Evolutionary conservation across 1,140 invertebrate genomes (phyloP), one percentile per base, ranked within the genome.

Genomic region (Drosophila seguyi): DNA sequence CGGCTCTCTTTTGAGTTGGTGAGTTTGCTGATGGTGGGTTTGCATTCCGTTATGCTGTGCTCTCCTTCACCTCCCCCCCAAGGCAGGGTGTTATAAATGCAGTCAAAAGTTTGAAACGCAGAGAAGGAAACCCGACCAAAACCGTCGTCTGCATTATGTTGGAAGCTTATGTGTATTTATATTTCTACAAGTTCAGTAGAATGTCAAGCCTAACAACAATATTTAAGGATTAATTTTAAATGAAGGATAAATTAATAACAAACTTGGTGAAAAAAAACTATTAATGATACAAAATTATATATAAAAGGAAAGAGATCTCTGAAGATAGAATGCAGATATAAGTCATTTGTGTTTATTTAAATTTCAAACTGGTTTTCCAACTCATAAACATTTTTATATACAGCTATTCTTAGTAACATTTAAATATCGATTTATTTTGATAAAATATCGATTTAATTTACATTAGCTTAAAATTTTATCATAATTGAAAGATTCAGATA

Each of bases 1-100:
- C 6, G 3, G 14, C 52, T 36, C 52, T 55, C 34, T 25, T 38
- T 11, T 4, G 20, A 6, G 36, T 1, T 55, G 52, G 52, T 55
- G 34, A 38, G 20, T 55, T 38, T 13, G 8, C 4, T 11, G 8
- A 29, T 65, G 61, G 61, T 65, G 61, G 41, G 38, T 65, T 31
- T 42, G 68, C 63, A 52, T 42, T 69, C 66, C 34, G 65, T 68
- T 62, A 58, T 62, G 42, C 55, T 52, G 65, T 34, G 18, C 34
- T 13, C 16, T 16, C 18, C 14, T 10, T n/a, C 10, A 27, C 18
- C 50, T 4, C 25, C 8, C 20, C 20, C 14, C 2, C 6, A n/a
- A 27, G 10, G 31, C 52, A 18, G 48, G 48, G 48, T 31, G 48
- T 14, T 18, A 50, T 7, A 38, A 38, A 4, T 55, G 52, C 14